Conservation (phyloP, 1,140 invertebrate genomes). For the Vanessa tameamea region DNA sequence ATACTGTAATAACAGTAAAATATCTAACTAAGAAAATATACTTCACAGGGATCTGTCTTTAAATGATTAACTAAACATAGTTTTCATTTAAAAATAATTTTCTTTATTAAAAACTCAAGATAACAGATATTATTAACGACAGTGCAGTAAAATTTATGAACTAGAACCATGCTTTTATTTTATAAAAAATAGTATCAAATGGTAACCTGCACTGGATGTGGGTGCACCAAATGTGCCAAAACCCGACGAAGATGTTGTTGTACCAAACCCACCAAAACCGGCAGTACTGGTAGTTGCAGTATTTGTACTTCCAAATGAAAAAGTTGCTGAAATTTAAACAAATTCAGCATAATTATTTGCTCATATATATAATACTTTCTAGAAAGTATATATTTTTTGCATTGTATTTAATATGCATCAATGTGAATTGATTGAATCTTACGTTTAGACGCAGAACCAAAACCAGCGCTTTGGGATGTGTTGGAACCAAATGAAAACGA, state of each 20-base stretch:
- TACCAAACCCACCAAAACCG: conserved; percentile 83
- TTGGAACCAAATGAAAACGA: conserved; percentile 69
- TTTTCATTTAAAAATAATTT: too few species aligned
- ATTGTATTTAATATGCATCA: too few species aligned
- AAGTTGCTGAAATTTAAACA: conserved; percentile 51
- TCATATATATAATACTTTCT: too few species aligned
- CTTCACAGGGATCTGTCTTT: too few species aligned
- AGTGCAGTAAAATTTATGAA: too few species aligned
- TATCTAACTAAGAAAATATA: too few species aligned
- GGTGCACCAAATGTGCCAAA: conserved; percentile 82
- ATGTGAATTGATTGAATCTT: conserved; percentile 35
- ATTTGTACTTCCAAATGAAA: conserved; percentile 68
- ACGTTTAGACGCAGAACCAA: conserved; percentile 73
- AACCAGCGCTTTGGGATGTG: conserved; percentile 58
- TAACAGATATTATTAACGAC: too few species aligned
- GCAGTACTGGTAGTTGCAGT: conserved; percentile 67
- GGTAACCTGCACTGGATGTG: conserved; percentile 58
- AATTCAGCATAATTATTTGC: neutral
- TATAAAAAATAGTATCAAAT: neutral
- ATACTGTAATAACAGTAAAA: too few species aligned
- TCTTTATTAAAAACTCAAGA: too few species aligned
- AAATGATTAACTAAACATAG: too few species aligned
- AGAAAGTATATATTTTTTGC: too few species aligned
- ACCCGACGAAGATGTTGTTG: conserved; percentile 72
- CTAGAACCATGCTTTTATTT: too few species aligned